Percentiles rank a stretch among this genome's conserved stretches.
These are phyloP conservation scores for Stictocephala bisonia DNA, from an alignment of 2,888 invertebrate genomes.

Conservation along the genomic window DNA sequence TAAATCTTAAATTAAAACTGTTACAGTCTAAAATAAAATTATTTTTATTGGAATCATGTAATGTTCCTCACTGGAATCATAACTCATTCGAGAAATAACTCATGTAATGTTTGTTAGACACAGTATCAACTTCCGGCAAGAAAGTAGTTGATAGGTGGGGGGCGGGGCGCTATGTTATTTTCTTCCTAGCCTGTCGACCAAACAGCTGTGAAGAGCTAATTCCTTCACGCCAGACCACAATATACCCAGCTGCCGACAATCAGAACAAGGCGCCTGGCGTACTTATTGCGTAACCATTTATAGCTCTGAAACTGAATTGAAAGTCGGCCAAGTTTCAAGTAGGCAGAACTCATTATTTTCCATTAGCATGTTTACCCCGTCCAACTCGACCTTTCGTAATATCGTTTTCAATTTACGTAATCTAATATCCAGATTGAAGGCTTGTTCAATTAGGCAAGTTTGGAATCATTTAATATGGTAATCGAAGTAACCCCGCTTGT, in stretches of 20 bases:
- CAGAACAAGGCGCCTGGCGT: not conserved
- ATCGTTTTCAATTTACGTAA: constrained; percentile 41
- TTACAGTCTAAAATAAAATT: no score
- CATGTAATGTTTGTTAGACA: no score
- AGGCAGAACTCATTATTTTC: constrained; percentile 40
- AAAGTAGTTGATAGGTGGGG: no score
- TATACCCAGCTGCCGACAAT: not conserved
- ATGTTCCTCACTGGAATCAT: no score
- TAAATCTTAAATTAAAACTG: no score
- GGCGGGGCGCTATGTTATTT: no score
- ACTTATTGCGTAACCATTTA: constrained; percentile 27
- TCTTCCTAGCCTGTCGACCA: not conserved
- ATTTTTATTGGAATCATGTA: no score
- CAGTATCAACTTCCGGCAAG: no score
- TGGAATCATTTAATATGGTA: constrained; percentile 40
- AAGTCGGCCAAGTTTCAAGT: constrained; percentile 32
- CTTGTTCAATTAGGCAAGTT: not conserved
- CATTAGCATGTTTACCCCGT: constrained; percentile 39
- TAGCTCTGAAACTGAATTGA: constrained; percentile 25
- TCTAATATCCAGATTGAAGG: constrained; percentile 19
- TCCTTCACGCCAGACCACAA: constrained; percentile 1
- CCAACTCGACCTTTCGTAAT: constrained; percentile 27
- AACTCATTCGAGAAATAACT: no score
- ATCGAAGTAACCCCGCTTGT: constrained; percentile 9
- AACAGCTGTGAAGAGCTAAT: constrained; percentile 35